Base-by-base conservation (phyloP, 2,797 vertebrate species). In the Sebastes wilsoni region DNA sequence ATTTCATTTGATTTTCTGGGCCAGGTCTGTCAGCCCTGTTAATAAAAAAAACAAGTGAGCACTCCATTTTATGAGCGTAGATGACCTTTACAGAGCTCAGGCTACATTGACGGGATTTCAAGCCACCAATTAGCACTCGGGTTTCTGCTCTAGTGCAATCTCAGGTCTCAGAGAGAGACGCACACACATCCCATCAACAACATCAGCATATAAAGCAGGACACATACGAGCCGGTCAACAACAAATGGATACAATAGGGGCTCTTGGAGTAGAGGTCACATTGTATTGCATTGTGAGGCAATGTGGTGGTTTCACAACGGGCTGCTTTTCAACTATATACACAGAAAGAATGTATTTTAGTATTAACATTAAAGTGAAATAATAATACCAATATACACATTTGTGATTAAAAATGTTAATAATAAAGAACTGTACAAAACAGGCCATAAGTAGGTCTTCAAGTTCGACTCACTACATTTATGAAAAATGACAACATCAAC, bases 51-150 rank as follows among this genome's bases (percentile, higher is more conserved):
- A 84, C 62, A 93, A 93, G 87, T 86, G 82, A 91, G 87, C 83
- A 86, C 88, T 93, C 85, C 77, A 91, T 94, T 93, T 92, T 91
- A 89, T 91, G 85, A 94, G 89, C 81, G 81, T 69, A 74, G 79
- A 73, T 94, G 94, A 95, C 94, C 93, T 95, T 96, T 94, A 86
- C 80, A 80, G 80, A 81, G 87, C 89, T 86, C 75, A 20, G 79
- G 85, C 78, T 82, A 77, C 79, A 77, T 87, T 81, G 90, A 86
- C 87, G 84, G 90, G 93, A 93, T 92, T 93, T 94, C 89, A 89
- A 92, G 89, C 88, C 84, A 90, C 94, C 92, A 95, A 95, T 95
- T 95, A 94, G 90, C 81, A 70, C 71, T 84, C 73, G 61, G 67
- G 58, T 79, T 90, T 77, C 85, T 84, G 88, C 83, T 88, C 80